Evolutionary conservation across 1,140 invertebrate species (phyloP).

Genomic region (Trachymyrmex septentrionalis): DNA sequence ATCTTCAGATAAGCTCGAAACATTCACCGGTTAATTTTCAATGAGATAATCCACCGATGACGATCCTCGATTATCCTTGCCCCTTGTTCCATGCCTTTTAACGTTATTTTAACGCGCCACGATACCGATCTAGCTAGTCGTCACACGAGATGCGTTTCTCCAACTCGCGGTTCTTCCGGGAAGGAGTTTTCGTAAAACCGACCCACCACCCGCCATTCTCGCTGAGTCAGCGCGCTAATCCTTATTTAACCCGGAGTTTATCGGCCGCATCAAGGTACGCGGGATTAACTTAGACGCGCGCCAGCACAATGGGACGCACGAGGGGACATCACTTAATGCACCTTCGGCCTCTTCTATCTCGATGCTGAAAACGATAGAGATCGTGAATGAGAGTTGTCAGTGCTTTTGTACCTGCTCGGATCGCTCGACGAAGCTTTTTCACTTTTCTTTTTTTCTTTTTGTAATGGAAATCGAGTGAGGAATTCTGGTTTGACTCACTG

Average conservation of each 20-base stretch:
- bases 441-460: slow-evolving; percentile 31
- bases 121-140: slow-evolving; percentile 68
- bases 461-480: slow-evolving; percentile 78
- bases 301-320: slow-evolving; percentile 62
- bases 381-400: slow-evolving; percentile 64
- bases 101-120: slow-evolving; percentile 69
- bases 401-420: slow-evolving; percentile 45
- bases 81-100: slow-evolving; percentile 64
- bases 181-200: slow-evolving; percentile 3
- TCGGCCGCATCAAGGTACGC: slow-evolving; percentile 67
- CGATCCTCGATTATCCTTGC: background rate
- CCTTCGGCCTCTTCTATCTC: slow-evolving; percentile 60
- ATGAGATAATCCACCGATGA: slow-evolving; percentile 34
- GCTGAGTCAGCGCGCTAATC: slow-evolving; percentile 79
- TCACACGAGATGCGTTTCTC: background rate
- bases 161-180: slow-evolving; percentile 29
- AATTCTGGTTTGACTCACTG: slow-evolving; percentile 53
- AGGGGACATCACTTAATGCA: slow-evolving; percentile 71
- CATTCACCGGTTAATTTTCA: slow-evolving; percentile 16
- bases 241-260: slow-evolving; percentile 79
- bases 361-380: slow-evolving; percentile 40
- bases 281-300: slow-evolving; percentile 77
- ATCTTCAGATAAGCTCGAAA: background rate
- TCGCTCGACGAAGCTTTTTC: slow-evolving; percentile 30
- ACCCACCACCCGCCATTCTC: slow-evolving; percentile 32